Evolutionary conservation across 2,888 invertebrate genomes (phyloP), one percentile per base, ranked within the genome.

Genomic region (Himalopsyche kuldschensis): DNA sequence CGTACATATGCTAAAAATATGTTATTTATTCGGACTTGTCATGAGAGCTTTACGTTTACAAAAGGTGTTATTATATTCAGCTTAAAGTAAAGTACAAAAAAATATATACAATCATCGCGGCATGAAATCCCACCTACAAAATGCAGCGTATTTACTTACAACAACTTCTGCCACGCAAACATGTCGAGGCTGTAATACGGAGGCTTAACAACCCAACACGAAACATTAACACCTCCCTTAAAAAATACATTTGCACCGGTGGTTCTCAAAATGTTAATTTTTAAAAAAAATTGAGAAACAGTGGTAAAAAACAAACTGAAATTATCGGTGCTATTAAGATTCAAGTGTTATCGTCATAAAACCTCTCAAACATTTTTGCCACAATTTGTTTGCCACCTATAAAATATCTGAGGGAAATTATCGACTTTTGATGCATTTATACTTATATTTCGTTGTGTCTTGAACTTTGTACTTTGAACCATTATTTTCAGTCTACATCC

Each of bases 181-280:
- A 41, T 77, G 77, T 77, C 77, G 35, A 31, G 41, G 32, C 35
- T 32, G 35, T 77, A 77, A 77, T 77, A 17, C 41, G 32, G 24
- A 4, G 77, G 77, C 77, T 77, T 77, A 77, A 41, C 77, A 35
- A 41, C 32, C 32, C n/a, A 41, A 41, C 77, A 77, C 77, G 77
- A 41, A 77, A 41, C 77, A 77, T 77, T 77, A 77, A 35, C 77
- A 77, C 77, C 10, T 77, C 77, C 24, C 77, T 31, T n/a, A 30
- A 75, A 69, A 55, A 55, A 55, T 20, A 55, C 55, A 55, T 55
- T 55, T 55, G 20, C 8, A 20, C 55, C 55, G 20, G 55, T 55
- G 55, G 20, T 24, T 20, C 55, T 20, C n/a, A 55, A 55, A 55
- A 20, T 10, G n/a, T 20, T 55, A 20, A 5, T 20, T 20, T 24